A percentile compares a stretch with the other conserved stretches of the same genome.
phyloP scores from a whole-genome alignment of 2,113 vertebrate genomes.

The Ceyx cyanopectus region DNA sequence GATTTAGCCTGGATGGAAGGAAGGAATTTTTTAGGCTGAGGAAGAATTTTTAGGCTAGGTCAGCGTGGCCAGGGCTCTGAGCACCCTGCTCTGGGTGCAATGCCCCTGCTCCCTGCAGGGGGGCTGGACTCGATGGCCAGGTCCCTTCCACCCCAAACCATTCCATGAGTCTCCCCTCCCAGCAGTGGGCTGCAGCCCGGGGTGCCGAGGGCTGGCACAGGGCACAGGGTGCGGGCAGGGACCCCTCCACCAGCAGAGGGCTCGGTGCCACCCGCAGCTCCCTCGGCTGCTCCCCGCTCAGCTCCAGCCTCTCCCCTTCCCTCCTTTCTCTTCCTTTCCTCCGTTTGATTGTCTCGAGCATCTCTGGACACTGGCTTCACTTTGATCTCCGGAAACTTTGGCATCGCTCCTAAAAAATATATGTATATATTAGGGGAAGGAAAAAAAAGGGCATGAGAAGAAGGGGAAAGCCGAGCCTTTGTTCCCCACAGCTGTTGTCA shows the following conservation, averaged over 20 bases:
- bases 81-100: neutral
- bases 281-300: neutral
- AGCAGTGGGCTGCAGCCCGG: fast-evolving
- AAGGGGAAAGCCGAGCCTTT: conserved; percentile 64
- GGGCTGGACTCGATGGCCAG: neutral
- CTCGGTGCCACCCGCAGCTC: conserved; percentile 35
- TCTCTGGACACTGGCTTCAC: conserved; percentile 59
- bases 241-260: conserved; percentile 61
- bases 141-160: neutral
- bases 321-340: neutral
- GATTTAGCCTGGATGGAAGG: neutral
- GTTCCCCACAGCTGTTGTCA: conserved; percentile 73
- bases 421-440: neutral
- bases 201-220: fast-evolving
- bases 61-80: neutral
- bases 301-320: neutral
- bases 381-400: conserved; percentile 75
- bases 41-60: neutral
- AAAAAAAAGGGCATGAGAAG: neutral
- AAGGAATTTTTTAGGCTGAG: neutral
- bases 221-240: neutral
- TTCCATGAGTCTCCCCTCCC: neutral
- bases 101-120: neutral
- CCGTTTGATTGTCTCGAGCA: conserved; percentile 56
- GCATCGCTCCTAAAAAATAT: conserved; percentile 42